Evolutionary conservation across 2,888 invertebrate species (phyloP).

Genomic region (Sminthurinus aureus): DNA sequence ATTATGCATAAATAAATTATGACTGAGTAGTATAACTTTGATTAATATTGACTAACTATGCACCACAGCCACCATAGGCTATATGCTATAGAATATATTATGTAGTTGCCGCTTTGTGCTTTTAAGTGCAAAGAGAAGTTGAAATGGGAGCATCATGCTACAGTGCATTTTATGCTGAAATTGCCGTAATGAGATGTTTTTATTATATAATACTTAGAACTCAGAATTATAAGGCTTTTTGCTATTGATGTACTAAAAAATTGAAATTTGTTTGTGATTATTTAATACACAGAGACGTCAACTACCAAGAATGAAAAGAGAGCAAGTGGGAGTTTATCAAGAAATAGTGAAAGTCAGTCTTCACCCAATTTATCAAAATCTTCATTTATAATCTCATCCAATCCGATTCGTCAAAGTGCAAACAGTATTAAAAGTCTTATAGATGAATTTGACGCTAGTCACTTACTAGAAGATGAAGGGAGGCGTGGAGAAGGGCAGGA

Average conservation of each 20-base stretch:
- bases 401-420: slow-evolving; percentile 17
- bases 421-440: slow-evolving; percentile 30
- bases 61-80: too few relatives aligned
- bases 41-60: too few relatives aligned
- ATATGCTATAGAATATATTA: too few relatives aligned
- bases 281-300: not conserved
- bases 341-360: slow-evolving; percentile 12
- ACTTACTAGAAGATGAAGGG: slow-evolving; percentile 22
- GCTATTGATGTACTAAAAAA: not conserved
- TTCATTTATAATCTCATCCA: not conserved
- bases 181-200: not conserved
- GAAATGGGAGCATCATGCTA: not conserved
- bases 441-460: slow-evolving; percentile 35
- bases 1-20: too few relatives aligned
- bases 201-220: not conserved
- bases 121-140: too few relatives aligned
- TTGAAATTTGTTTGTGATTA: not conserved
- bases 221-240: not conserved
- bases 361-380: slow-evolving; percentile 18
- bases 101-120: too few relatives aligned
- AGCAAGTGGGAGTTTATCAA: slow-evolving; percentile 2
- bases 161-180: too few relatives aligned
- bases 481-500: slow-evolving; percentile 43
- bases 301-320: not conserved
- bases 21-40: too few relatives aligned